phyloP scores from a whole-genome alignment of 2,797 vertebrate genomes.

The Synaphobranchus kaupii region DNA sequence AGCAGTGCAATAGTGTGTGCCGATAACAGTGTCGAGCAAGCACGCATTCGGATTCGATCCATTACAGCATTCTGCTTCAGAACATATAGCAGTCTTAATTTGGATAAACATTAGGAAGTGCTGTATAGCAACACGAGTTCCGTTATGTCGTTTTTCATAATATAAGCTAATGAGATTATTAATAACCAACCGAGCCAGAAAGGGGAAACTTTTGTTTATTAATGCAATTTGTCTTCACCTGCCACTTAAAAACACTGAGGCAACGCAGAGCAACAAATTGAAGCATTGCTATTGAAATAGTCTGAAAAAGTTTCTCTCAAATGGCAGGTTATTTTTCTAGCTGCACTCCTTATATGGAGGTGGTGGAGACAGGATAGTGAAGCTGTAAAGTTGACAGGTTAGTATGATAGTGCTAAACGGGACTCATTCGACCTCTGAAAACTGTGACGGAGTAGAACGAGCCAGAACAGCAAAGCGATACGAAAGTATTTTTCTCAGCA shows the following conservation, averaged over 20 bases:
- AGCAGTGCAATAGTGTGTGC: no score
- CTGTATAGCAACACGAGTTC: not conserved
- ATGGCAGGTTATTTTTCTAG: not conserved
- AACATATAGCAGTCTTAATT: not conserved
- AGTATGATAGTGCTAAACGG: not conserved
- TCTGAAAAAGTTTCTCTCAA: not conserved
- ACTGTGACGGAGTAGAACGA: not conserved
- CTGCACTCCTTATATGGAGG: not conserved
- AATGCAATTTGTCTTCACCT: not conserved
- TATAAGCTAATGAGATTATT: not conserved
- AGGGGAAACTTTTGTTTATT: not conserved
- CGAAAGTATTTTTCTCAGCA: no score
- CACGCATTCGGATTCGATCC: no score
- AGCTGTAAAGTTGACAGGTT: not conserved
- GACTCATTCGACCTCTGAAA: not conserved
- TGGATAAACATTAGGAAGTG: not conserved
- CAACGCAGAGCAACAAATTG: not conserved
- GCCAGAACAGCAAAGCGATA: no score
- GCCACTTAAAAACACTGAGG: not conserved
- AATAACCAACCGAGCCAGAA: not conserved
- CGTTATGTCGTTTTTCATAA: not conserved
- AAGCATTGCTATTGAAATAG: not conserved
- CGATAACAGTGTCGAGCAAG: no score
- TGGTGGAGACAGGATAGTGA: not conserved
- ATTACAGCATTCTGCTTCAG: no score